These are phyloP conservation scores for Sterna hirundo DNA, from an alignment of 2,113 vertebrate species.

Conservation along the genomic window DNA sequence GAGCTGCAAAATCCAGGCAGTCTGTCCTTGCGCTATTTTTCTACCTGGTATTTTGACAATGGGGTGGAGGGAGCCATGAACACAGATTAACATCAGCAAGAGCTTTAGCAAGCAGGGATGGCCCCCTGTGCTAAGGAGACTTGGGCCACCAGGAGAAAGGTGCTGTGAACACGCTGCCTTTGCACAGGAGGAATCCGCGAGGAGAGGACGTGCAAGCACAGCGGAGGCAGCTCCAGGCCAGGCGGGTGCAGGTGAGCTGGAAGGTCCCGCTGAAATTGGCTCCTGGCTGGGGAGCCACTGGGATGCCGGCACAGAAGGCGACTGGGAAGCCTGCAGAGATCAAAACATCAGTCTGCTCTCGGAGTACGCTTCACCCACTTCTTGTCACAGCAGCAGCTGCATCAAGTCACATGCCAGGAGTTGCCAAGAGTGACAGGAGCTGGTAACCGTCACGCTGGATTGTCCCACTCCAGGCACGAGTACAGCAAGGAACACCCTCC, in stretches of 20 bases:
- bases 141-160: not conserved
- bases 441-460: rapidly evolving
- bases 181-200: not conserved
- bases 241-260: not conserved
- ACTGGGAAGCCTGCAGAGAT: not conserved
- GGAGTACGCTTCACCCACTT: rapidly evolving
- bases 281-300: not conserved
- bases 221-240: not conserved
- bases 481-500: not conserved
- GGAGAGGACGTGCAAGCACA: rapidly evolving
- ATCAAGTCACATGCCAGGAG: rapidly evolving
- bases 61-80: not conserved
- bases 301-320: not conserved
- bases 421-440: not conserved
- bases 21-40: not conserved
- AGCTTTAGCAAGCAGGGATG: not conserved
- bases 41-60: not conserved
- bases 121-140: not conserved
- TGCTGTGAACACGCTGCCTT: not conserved
- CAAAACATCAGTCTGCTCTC: not conserved
- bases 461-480: rapidly evolving
- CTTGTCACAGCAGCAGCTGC: not conserved
- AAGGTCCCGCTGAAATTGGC: not conserved
- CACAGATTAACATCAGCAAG: not conserved
- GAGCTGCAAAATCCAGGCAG: not conserved